Evolutionary conservation across 2,797 vertebrate species (phyloP).

Genomic region (Takifugu rubripes): DNA sequence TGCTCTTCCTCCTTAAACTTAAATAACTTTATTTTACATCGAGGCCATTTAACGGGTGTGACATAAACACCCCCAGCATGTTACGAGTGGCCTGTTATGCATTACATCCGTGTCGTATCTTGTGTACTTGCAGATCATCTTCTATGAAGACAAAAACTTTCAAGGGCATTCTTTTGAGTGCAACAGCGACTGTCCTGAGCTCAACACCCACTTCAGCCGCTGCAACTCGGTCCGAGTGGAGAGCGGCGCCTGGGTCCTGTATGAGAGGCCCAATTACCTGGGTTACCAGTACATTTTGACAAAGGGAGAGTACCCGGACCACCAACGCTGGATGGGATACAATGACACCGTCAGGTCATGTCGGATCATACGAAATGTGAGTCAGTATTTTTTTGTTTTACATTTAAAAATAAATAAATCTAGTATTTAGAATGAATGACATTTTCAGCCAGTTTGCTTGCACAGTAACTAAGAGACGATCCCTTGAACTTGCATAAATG

Average conservation of each 20-base stretch:
- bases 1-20: not conserved
- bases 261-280: slow-evolving; percentile 63
- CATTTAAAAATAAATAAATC: too few relatives aligned
- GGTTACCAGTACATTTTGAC: slow-evolving; percentile 64
- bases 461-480: too few relatives aligned
- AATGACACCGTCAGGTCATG: slow-evolving; percentile 66
- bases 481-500: not conserved
- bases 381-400: slow-evolving; percentile 10
- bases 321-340: slow-evolving; percentile 63
- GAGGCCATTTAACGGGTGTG: too few relatives aligned
- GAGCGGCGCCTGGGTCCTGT: slow-evolving; percentile 62
- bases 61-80: too few relatives aligned
- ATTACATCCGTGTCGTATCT: not conserved
- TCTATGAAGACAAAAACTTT: slow-evolving; percentile 68
- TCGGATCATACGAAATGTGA: slow-evolving; percentile 48
- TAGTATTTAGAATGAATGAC: too few relatives aligned
- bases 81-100: not conserved
- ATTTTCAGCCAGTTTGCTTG: too few relatives aligned
- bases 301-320: slow-evolving; percentile 62
- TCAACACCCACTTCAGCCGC: slow-evolving; percentile 49
- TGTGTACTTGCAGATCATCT: slow-evolving; percentile 49
- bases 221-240: slow-evolving; percentile 66
- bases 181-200: slow-evolving; percentile 61
- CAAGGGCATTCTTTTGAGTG: slow-evolving; percentile 61
- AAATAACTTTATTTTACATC: not conserved